Evolutionary conservation across 2,113 vertebrate species (phyloP).

Genomic region (Mobula birostris): DNA sequence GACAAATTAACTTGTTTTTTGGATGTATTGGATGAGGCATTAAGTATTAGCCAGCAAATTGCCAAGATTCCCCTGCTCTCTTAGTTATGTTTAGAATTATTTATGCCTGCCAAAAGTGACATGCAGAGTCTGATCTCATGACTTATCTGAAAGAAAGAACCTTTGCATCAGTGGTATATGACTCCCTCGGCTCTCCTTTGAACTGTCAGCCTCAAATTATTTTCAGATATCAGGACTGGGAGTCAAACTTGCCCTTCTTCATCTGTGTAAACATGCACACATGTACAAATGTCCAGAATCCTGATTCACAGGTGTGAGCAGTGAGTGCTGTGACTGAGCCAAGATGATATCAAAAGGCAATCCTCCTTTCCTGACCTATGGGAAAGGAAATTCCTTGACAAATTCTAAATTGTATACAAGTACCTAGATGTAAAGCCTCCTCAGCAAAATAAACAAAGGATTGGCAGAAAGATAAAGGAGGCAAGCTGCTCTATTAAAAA

Average conservation of each 20-base stretch:
- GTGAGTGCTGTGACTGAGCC: neutral
- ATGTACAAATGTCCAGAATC: too few species aligned
- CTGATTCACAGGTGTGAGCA: neutral
- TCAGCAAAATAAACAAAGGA: neutral
- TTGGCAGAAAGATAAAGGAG: too few species aligned
- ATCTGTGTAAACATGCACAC: neutral
- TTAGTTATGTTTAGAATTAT: neutral
- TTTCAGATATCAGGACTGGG: neutral
- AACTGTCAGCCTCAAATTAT: neutral
- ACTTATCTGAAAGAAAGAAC: neutral
- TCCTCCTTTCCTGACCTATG: too few species aligned
- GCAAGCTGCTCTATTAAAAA: too few species aligned
- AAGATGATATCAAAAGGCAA: neutral
- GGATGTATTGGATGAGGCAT: neutral
- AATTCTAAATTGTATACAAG: neutral
- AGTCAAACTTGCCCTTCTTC: neutral
- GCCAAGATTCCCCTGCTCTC: too few species aligned
- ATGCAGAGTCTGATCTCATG: neutral
- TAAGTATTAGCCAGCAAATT: too few species aligned
- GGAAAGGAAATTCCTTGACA: neutral
- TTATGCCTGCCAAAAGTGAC: neutral
- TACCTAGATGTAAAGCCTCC: neutral
- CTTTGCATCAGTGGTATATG: neutral
- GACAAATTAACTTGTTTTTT: neutral
- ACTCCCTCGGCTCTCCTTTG: neutral